Percentiles rank a stretch among this genome's conserved stretches.
Conservation (phyloP, 2,797 vertebrate species). For the Hephaestus fuliginosus region DNA sequence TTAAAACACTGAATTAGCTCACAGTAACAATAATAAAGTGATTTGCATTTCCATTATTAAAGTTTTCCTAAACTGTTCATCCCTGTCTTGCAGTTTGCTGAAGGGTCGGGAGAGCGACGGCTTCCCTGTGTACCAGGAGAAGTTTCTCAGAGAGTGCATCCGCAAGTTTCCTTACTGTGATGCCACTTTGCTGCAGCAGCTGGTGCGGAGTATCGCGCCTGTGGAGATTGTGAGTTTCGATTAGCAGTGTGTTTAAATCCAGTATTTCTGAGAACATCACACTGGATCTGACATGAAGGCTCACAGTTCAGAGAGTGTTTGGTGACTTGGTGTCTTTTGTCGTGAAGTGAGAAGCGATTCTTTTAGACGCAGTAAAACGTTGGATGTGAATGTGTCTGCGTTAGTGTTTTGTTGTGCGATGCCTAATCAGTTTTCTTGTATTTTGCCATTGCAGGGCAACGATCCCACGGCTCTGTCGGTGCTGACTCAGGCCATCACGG, state of each 20-base stretch:
- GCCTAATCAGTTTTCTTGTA: neutral
- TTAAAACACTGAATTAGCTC: neutral
- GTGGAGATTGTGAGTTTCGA: slow-evolving; percentile 93
- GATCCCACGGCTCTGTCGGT: slow-evolving; percentile 97
- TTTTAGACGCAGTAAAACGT: neutral
- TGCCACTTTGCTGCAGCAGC: slow-evolving; percentile 96
- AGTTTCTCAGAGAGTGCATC: slow-evolving; percentile 95
- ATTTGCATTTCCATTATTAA: neutral
- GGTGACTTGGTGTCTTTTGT: neutral
- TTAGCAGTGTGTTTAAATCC: neutral
- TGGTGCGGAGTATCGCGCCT: slow-evolving; percentile 96
- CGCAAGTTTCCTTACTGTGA: slow-evolving; percentile 97
- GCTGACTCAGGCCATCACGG: slow-evolving; percentile 97
- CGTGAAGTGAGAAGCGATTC: neutral
- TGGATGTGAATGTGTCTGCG: neutral
- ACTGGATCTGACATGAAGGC: neutral
- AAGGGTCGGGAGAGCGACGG: slow-evolving; percentile 94
- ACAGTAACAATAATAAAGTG: neutral
- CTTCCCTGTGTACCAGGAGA: slow-evolving; percentile 95
- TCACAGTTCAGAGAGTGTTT: neutral
- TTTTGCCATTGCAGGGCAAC: slow-evolving; percentile 85
- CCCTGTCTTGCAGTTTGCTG: slow-evolving; percentile 86
- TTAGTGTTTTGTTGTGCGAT: neutral
- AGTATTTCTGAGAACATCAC: too few species aligned
- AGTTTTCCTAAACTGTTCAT: neutral